Percentiles rank a stretch among this genome's conserved stretches.
phyloP scores from a whole-genome alignment of 1,140 invertebrate species.

The Propsilocerus akamusi region DNA sequence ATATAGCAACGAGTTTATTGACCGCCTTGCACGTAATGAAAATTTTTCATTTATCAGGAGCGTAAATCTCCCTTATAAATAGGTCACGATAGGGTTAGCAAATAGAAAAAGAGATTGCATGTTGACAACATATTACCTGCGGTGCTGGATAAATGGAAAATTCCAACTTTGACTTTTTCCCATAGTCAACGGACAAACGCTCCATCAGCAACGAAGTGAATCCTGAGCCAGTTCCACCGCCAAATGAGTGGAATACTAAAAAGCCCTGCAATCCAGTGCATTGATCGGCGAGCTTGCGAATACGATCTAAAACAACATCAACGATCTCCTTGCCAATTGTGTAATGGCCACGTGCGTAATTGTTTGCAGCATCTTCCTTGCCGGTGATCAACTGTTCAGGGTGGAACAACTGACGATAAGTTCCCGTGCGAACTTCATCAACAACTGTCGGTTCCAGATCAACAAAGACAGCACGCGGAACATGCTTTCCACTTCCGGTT shows the following conservation, averaged over 20 bases:
- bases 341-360: conserved; percentile 54
- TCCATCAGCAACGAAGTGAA: conserved; percentile 66
- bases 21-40: too few relatives aligned
- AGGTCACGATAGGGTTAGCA: too few relatives aligned
- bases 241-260: conserved; percentile 65
- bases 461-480: conserved; percentile 59
- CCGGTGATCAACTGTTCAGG: conserved; percentile 56
- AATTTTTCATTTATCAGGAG: too few relatives aligned
- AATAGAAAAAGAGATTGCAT: too few relatives aligned
- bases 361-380: conserved; percentile 66
- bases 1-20: too few relatives aligned
- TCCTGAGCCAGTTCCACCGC: conserved; percentile 64
- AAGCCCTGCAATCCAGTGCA: conserved; percentile 50
- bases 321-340: conserved; percentile 41
- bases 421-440: conserved; percentile 50
- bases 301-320: conserved; percentile 35
- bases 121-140: too few relatives aligned
- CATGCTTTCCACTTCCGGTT: conserved; percentile 63
- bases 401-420: conserved; percentile 55
- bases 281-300: conserved; percentile 33
- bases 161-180: conserved; percentile 62
- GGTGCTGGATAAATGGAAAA: conserved; percentile 77
- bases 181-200: conserved; percentile 50
- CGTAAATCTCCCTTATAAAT: too few relatives aligned
- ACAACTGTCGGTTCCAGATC: conserved; percentile 69